Evolutionary conservation across 1,140 invertebrate genomes (phyloP).

Genomic region (Alviniconcha marisindica): DNA sequence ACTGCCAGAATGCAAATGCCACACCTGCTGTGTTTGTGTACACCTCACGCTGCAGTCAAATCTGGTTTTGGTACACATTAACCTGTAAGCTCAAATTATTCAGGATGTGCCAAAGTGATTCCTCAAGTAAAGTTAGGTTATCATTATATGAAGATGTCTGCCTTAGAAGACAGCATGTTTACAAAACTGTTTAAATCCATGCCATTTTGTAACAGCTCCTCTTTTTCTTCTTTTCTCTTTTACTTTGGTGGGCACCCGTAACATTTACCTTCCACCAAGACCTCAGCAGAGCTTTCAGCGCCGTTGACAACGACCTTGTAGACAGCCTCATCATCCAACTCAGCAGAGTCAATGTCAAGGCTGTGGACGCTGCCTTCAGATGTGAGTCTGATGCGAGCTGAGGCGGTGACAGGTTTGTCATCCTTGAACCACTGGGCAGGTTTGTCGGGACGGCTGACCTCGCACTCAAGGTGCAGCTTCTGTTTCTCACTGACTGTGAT

Average conservation of each 20-base stretch:
- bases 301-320: conserved; percentile 79
- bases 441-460: conserved; percentile 84
- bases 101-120: no score
- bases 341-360: conserved; percentile 82
- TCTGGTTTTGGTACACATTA: no score
- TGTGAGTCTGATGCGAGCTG: conserved; percentile 92
- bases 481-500: conserved; percentile 59
- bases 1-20: no score
- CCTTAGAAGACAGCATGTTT: no score
- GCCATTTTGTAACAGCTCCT: no score
- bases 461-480: conserved; percentile 68
- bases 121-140: no score
- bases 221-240: no score
- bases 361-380: conserved; percentile 85
- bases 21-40: no score
- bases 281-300: conserved; percentile 47
- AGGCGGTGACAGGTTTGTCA: conserved; percentile 77
- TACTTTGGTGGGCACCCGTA: neutral
- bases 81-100: no score
- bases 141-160: no score
- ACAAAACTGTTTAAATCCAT: no score
- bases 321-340: conserved; percentile 86
- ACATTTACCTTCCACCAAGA: conserved; percentile 48
- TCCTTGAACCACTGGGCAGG: conserved; percentile 91
- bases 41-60: no score